Evolutionary conservation across 2,113 vertebrate species (phyloP).

Genomic region (Leptosomus discolor): DNA sequence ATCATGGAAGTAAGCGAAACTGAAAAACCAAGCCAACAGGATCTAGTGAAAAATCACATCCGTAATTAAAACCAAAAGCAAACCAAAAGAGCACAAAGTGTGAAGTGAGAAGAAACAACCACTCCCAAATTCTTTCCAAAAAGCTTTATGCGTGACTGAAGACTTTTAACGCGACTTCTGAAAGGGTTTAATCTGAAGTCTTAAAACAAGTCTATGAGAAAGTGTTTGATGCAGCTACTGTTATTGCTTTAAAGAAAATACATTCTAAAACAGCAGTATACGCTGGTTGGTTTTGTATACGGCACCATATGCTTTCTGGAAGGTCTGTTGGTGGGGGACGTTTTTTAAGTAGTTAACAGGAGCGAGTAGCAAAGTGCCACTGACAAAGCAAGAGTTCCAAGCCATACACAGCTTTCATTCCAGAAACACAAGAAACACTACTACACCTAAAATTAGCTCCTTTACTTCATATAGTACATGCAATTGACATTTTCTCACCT

Average conservation of each 20-base stretch:
- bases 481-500: slow-evolving; percentile 74
- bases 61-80: background rate
- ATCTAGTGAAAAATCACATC: background rate
- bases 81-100: background rate
- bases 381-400: background rate
- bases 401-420: background rate
- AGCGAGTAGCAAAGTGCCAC: background rate
- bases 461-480: background rate
- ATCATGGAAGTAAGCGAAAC: slow-evolving; percentile 90
- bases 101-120: background rate
- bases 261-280: background rate
- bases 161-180: background rate
- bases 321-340: rapidly evolving
- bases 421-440: background rate
- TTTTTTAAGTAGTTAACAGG: background rate
- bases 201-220: background rate
- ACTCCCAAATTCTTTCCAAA: background rate
- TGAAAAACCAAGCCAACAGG: slow-evolving; percentile 66
- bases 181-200: background rate
- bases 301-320: background rate
- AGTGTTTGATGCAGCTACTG: background rate
- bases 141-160: rapidly evolving
- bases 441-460: background rate
- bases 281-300: rapidly evolving
- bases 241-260: background rate